Base-by-base conservation (phyloP, 2,888 invertebrate species). In the Agrenia bidenticulata region DNA sequence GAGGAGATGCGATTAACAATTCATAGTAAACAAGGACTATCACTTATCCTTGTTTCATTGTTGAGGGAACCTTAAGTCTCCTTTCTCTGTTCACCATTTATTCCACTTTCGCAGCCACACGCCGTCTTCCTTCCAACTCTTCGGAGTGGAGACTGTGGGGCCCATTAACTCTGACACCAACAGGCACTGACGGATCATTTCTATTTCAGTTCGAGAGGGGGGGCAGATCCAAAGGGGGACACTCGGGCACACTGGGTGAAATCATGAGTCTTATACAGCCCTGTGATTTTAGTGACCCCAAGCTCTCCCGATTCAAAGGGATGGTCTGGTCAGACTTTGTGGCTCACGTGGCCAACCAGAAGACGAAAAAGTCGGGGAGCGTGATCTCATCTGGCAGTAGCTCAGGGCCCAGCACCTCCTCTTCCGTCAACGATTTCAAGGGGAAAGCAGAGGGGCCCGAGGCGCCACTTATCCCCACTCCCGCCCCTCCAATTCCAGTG, bases 241-340 rank as follows among this genome's bases (percentile, higher is more conserved):
- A 80, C 37, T 73, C 82, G 23, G 78, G 81, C 37, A 82, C 82
- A 37, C 77, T 84, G 51, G 83, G 81, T 70, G 84, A 84, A 71
- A 81, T 83, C 5, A 78, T 84, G 49, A 80, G 79, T 63, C 79
- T 80, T 61, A 75, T 84, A 55, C 82, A 81, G 69, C 81, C 82
- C n/a, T 81, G 82, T 37, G 82, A 83, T 66, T 84, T 84, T 77
- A 80, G 81, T 69, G 84, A 84, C 76, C 82, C 82, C 64, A 81
- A 83, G 69, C 78, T 84, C 19, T 80, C 81, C 13, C 80, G 80
- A 32, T 84, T 82, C 77, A 82, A 83, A 77, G 81, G 81, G 7
- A 79, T 81, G 78, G 77, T 78, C 56, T 81, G 81, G 81, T 64
- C 77, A 26, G 81, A 81, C 63, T 81, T 81, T 73, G 78, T 80